Percentiles rank a stretch among this genome's conserved stretches.
phyloP scores from a whole-genome alignment of 2,113 vertebrate genomes.

The Spea bombifrons region DNA sequence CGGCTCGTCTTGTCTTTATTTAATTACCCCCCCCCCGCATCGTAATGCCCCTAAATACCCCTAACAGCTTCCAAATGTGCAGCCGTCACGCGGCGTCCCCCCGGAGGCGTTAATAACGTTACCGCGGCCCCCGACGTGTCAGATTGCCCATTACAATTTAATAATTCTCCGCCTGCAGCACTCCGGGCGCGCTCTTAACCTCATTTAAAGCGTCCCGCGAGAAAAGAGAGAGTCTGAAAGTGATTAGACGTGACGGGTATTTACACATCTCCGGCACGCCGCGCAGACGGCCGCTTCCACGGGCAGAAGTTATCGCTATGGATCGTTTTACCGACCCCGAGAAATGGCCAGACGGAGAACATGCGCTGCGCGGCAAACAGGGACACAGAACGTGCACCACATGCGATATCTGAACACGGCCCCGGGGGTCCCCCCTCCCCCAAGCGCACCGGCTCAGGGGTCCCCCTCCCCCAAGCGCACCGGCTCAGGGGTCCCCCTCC shows the following conservation, averaged over 20 bases:
- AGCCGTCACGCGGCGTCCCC: background rate
- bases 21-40: slow-evolving; percentile 5
- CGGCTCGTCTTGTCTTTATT: background rate
- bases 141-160: slow-evolving; percentile 13
- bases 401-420: no score
- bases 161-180: slow-evolving; percentile 24
- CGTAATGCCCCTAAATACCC: slow-evolving; percentile 2
- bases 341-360: no score
- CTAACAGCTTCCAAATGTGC: slow-evolving; percentile 38
- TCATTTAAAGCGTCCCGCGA: slow-evolving; percentile 9
- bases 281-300: no score
- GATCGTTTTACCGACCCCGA: no score
- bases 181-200: slow-evolving; percentile 10
- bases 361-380: no score
- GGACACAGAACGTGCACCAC: no score
- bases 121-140: slow-evolving; percentile 10
- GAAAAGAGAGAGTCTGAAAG: background rate
- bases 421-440: no score
- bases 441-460: no score
- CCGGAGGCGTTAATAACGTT: slow-evolving; percentile 17
- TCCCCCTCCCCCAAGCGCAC: no score
- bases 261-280: no score
- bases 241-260: slow-evolving; percentile 19
- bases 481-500: no score
- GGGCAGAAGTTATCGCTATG: no score